Percentiles rank a stretch among this genome's conserved stretches.
Evolutionary conservation across 1,140 invertebrate species (phyloP).

Genomic region (Drosophila truncata): DNA sequence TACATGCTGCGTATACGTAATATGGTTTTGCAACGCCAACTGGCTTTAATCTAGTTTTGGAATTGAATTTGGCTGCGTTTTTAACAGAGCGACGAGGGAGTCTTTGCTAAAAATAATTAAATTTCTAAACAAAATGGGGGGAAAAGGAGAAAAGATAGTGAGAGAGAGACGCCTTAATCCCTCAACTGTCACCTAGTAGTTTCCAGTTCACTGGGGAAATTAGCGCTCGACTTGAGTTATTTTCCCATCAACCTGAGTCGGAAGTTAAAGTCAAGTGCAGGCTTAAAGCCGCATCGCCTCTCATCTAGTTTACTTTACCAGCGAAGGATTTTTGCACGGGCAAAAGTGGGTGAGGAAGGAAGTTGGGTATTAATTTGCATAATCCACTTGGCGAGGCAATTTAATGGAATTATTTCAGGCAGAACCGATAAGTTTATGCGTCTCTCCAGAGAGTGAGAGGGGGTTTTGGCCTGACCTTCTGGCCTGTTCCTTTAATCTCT

Average conservation of each 20-base stretch:
- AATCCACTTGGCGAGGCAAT: constrained; percentile 1
- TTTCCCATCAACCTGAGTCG: neutral
- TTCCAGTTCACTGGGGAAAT: neutral
- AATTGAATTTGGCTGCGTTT: constrained; percentile 21
- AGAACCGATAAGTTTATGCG: constrained; percentile 22
- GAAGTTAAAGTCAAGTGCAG: neutral
- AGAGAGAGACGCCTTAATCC: constrained; percentile 5
- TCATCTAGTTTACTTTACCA: neutral
- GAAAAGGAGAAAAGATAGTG: neutral
- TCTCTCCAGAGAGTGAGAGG: neutral
- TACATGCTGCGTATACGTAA: constrained; percentile 34
- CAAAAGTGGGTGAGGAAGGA: neutral
- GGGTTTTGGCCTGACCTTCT: constrained; percentile 4
- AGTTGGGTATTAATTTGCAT: constrained; percentile 27
- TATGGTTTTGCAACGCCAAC: constrained; percentile 20
- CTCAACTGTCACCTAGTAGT: neutral
- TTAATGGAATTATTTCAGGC: constrained; percentile 25
- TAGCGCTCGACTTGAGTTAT: neutral
- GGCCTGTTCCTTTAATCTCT: constrained; percentile 16
- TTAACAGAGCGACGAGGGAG: neutral
- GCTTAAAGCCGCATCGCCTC: neutral
- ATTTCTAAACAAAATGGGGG: constrained; percentile 11
- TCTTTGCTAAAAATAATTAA: constrained; percentile 19
- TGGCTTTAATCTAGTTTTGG: constrained; percentile 23
- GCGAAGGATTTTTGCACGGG: neutral